Conservation (phyloP, 2,888 invertebrate species). For the Digitonthophagus gazella region DNA sequence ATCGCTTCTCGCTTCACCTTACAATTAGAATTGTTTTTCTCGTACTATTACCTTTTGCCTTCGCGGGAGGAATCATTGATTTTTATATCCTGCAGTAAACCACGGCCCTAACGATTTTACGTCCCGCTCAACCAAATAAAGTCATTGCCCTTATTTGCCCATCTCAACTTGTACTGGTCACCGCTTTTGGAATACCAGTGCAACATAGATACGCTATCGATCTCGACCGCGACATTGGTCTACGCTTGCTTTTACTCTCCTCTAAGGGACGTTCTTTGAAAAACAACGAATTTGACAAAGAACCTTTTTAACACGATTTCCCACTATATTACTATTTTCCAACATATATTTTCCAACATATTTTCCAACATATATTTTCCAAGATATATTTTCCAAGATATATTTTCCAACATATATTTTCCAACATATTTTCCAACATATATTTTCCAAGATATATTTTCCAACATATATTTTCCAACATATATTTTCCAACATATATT, state of each 20-base stretch:
- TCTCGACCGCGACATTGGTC: not conserved
- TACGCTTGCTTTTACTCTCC: not conserved
- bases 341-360: too few relatives aligned
- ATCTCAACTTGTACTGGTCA: not conserved
- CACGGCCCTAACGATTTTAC: not conserved
- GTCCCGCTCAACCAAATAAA: not conserved
- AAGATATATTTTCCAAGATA: too few relatives aligned
- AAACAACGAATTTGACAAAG: not conserved
- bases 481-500: too few relatives aligned
- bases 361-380: too few relatives aligned
- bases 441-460: too few relatives aligned
- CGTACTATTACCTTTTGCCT: not conserved
- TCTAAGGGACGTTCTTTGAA: not conserved
- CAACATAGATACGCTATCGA: not conserved
- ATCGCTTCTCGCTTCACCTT: not conserved
- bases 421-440: too few relatives aligned
- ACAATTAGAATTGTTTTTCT: not conserved
- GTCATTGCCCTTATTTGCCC: not conserved
- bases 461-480: too few relatives aligned
- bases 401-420: too few relatives aligned
- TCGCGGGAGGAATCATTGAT: not conserved
- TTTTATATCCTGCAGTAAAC: not conserved
- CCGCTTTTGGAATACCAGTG: not conserved
- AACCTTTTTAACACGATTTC: not conserved
- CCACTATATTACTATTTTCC: too few relatives aligned